Percentiles rank a stretch among this genome's conserved stretches.
Evolutionary conservation across 2,888 invertebrate genomes (phyloP).

Genomic region (Magallana nippona): DNA sequence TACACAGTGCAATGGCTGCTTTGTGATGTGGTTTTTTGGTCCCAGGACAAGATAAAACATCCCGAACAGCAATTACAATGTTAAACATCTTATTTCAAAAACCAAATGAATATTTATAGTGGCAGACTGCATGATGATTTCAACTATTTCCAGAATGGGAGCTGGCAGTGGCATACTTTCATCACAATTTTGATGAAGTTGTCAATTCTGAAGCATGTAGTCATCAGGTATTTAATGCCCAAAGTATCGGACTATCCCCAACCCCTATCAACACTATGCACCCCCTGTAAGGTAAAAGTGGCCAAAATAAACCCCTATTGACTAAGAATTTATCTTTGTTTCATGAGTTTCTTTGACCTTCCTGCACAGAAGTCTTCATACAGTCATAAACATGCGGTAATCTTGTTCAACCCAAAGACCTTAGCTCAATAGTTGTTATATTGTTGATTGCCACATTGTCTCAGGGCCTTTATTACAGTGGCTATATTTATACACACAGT

Average conservation of each 20-base stretch:
- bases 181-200: neutral
- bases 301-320: too few species aligned
- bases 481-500: too few species aligned
- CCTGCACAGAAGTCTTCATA: too few species aligned
- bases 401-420: too few species aligned
- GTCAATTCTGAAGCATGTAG: neutral
- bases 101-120: constrained; percentile 10
- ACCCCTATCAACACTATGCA: too few species aligned
- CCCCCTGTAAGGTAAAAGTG: too few species aligned
- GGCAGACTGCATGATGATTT: constrained; percentile 5
- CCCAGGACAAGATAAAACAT: constrained; percentile 3
- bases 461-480: constrained; percentile 2
- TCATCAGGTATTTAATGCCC: too few species aligned
- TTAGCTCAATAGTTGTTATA: too few species aligned
- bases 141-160: neutral
- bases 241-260: too few species aligned
- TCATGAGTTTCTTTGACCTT: too few species aligned
- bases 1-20: neutral
- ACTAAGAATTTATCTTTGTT: too few species aligned
- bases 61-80: neutral
- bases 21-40: neutral
- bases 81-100: constrained; percentile 20
- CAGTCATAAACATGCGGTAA: too few species aligned
- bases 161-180: neutral
- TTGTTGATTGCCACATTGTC: neutral